These are phyloP conservation scores for Gasterosteus aculeatus DNA, from an alignment of 2,113 vertebrate species.

Conservation along the genomic window DNA sequence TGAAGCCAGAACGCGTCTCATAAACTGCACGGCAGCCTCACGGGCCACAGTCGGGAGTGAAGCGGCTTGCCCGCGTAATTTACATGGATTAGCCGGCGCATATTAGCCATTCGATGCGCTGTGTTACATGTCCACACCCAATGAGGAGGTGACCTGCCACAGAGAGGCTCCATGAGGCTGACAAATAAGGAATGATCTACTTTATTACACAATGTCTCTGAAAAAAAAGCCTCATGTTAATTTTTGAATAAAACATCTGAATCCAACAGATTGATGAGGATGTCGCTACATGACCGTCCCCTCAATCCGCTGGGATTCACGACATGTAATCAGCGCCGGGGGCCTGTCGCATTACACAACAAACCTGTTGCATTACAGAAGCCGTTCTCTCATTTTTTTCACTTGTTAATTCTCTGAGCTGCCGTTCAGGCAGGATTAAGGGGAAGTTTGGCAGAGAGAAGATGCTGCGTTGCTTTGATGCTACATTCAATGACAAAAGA, in stretches of 20 bases:
- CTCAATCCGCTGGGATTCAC: slow-evolving; percentile 13
- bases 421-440: slow-evolving; percentile 53
- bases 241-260: slow-evolving; percentile 7
- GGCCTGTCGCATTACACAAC: slow-evolving; percentile 28
- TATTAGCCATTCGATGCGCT: slow-evolving; percentile 27
- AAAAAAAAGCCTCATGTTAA: slow-evolving; percentile 2
- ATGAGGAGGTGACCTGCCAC: slow-evolving; percentile 19
- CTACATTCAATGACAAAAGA: slow-evolving; percentile 8
- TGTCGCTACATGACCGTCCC: not conserved
- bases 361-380: slow-evolving; percentile 21
- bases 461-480: slow-evolving; percentile 12
- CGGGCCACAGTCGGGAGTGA: not conserved
- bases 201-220: not conserved
- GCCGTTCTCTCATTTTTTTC: slow-evolving; percentile 41
- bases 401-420: slow-evolving; percentile 52
- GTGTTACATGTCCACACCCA: slow-evolving; percentile 26
- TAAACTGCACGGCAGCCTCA: no score
- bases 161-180: slow-evolving; percentile 8
- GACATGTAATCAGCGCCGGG: slow-evolving; percentile 33
- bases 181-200: slow-evolving; percentile 10
- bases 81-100: slow-evolving; percentile 45
- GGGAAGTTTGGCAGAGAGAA: slow-evolving; percentile 34
- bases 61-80: slow-evolving; percentile 33
- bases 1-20: not conserved
- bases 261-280: slow-evolving; percentile 16